phyloP scores from a whole-genome alignment of 2,888 invertebrate species.

The Lithophane socia region DNA sequence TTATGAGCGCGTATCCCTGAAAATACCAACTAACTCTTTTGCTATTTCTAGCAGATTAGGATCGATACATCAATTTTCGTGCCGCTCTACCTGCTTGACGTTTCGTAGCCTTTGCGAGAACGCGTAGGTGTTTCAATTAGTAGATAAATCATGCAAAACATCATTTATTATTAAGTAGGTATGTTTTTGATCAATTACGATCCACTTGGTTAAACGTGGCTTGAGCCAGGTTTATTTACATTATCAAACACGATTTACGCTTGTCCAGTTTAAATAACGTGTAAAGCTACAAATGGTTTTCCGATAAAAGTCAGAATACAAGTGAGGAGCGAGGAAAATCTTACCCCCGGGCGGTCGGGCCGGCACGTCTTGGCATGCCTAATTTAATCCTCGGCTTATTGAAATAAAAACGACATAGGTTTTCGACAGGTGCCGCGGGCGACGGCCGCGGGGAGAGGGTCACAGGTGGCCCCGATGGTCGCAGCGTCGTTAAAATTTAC shows the following conservation, averaged over 20 bases:
- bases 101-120: not conserved
- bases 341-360: slow-evolving; percentile 68
- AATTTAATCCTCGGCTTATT: slow-evolving; percentile 90
- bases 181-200: not conserved
- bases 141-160: not conserved
- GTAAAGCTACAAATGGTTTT: slow-evolving; percentile 68
- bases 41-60: not conserved
- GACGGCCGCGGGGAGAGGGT: slow-evolving; percentile 76
- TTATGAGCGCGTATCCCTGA: not conserved
- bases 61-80: not conserved
- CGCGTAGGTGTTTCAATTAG: slow-evolving; percentile 8
- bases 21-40: slow-evolving; percentile 12
- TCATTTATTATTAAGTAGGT: not conserved
- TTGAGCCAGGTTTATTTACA: slow-evolving; percentile 27
- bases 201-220: not conserved
- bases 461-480: slow-evolving; percentile 90
- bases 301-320: slow-evolving; percentile 68
- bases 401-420: slow-evolving; percentile 91
- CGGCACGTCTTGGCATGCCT: slow-evolving; percentile 86
- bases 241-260: slow-evolving; percentile 63
- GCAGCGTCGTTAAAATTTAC: slow-evolving; percentile 91
- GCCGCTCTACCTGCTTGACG: not conserved
- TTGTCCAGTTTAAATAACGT: slow-evolving; percentile 62
- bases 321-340: slow-evolving; percentile 77
- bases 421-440: slow-evolving; percentile 89